phyloP scores from a whole-genome alignment of 2,113 vertebrate genomes.

The Thunnus maccoyii region DNA sequence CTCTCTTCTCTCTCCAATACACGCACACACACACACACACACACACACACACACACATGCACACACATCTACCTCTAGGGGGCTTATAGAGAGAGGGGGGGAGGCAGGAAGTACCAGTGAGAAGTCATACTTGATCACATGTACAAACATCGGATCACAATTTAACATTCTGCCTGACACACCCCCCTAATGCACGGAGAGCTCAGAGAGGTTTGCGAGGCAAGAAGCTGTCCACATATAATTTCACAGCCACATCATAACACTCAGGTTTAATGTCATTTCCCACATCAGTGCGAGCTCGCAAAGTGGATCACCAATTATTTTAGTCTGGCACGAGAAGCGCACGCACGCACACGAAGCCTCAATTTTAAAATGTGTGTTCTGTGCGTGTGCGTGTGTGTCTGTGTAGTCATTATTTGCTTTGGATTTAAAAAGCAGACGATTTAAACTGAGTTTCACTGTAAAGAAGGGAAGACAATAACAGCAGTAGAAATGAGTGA shows the following conservation, averaged over 20 bases:
- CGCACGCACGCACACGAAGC: neutral
- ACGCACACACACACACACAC: conserved; percentile 48
- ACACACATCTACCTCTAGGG: conserved; percentile 73
- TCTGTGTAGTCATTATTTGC: no score
- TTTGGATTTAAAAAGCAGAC: conserved; percentile 2
- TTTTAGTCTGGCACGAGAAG: conserved; percentile 47
- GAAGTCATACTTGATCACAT: conserved; percentile 84
- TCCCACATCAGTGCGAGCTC: conserved; percentile 56
- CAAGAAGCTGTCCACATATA: conserved; percentile 44
- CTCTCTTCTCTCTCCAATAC: neutral
- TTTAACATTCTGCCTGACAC: conserved; percentile 85
- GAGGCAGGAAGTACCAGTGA: conserved; percentile 79
- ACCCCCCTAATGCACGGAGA: conserved; percentile 81
- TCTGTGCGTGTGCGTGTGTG: neutral
- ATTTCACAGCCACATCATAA: conserved; percentile 53
- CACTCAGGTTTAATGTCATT: conserved; percentile 64
- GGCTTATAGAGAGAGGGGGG: conserved; percentile 43
- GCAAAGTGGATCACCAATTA: conserved; percentile 64
- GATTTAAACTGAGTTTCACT: neutral
- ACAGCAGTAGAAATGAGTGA: neutral
- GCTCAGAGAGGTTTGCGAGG: conserved; percentile 50
- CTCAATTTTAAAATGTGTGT: neutral
- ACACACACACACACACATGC: conserved; percentile 41
- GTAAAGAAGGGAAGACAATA: neutral
- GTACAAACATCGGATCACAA: conserved; percentile 85